Evolutionary conservation across 2,888 invertebrate species (phyloP), one percentile per base, ranked within the genome.

Genomic region (Scaptomyza polygonia): DNA sequence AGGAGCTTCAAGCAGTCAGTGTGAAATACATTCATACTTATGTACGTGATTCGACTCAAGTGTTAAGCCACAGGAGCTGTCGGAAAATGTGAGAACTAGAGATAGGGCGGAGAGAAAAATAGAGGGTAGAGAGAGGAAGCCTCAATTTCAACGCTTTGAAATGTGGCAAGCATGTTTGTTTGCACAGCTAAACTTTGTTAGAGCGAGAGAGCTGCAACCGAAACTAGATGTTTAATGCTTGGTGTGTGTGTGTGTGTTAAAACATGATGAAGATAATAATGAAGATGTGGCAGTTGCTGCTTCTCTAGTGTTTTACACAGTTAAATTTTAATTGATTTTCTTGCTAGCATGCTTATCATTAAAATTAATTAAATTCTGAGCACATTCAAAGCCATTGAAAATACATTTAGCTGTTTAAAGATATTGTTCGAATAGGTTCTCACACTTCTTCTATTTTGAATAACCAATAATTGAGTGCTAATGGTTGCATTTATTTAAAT

Each of bases 41-140:
- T 9, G 67, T 68, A 82, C 82, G 82, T 84, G 76, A 76, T 73
- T 54, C 49, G 73, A 73, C 55, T 77, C 48, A 56, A 81, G 75
- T 77, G 79, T 63, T 62, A 83, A 82, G 58, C 76, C 73, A 47
- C 70, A 67, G 67, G 58, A 71, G 39, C 49, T 54, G 54, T 30
- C 54, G 39, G 43, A 25, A n/a, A 48, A 27, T 21, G 8, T 9
- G 27, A 21, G 25, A 14, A n/a, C 21, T 32, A 29, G 30, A 25
- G 14, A 27, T 14, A 14, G 3, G 14, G n/a, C 9, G 16, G 8
- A n/a, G 44, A 5, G 5, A 27, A 9, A 16, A 9, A 11, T 40
- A 9, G 4, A 21, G 7, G 14, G 9, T 5, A 1, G 14, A 21
- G 27, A 18, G 9, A 4, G 21, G 34, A 48, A 11, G 11, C 49